Base-by-base conservation (phyloP, 1,140 invertebrate genomes). In the Drosophila bipectinata region DNA sequence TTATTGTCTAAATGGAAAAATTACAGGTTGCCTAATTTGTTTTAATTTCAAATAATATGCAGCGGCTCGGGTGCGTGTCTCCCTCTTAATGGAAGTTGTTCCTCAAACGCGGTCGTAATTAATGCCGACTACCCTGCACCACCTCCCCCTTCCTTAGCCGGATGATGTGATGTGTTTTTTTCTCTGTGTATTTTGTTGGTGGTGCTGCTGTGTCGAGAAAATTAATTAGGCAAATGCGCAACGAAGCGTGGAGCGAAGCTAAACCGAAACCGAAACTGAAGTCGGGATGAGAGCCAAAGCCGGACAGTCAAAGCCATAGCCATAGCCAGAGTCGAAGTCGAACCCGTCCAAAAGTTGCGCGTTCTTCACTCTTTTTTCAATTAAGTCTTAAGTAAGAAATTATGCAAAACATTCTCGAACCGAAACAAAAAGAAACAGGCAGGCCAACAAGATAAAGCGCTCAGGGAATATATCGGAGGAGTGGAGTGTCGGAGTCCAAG, bases 331-430 rank as follows among this genome's bases (percentile, higher is more conserved):
- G 26, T 5, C 26, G 26, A 26, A 28, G 12, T 15, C 32, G 32
- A 15, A 71, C 73, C 72, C 73, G 63, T 77, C 72, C 62, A 32
- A 72, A 56, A 68, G 28, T 72, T 45, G 41, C 48, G 39, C 48
- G 41, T 51, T 68, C 61, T 66, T 76, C 58, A 51, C 55, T 76
- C 52, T 69, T 79, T 89, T 90, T 90, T 90, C 85, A 88, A 90
- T 88, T 90, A 90, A 89, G 77, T 84, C 77, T 90, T 90, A 90
- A 90, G 83, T 90, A 81, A 88, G 88, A 90, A 90, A 90, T 90
- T 90, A 90, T 90, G 88, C 89, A 90, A 90, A 88, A 68, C 79
- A 88, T 76, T 78, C 72, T 68, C 44, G 15, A 9, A 8, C 44
- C 44, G 41, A 74, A 61, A 58, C 60, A 56, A 41, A 53, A 66